Evolutionary conservation across 2,113 vertebrate genomes (phyloP).

Genomic region (Callorhinus ursinus): DNA sequence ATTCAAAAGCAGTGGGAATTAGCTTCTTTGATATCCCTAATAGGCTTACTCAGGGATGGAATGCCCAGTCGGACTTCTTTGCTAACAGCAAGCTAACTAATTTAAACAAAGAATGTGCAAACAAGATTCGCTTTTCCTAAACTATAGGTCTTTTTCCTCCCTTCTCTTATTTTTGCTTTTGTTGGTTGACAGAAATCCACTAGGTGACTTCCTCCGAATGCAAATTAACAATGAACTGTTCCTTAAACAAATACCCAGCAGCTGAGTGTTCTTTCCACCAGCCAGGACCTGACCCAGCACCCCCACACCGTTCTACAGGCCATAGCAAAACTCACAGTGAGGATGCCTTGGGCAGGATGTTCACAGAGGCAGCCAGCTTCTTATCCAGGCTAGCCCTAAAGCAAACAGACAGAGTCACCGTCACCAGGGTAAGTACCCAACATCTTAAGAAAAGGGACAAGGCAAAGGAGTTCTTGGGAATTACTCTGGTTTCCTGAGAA

Average conservation of each 20-base stretch:
- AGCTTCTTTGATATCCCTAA: neutral
- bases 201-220: neutral
- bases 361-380: slow-evolving; percentile 91
- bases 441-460: neutral
- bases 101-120: neutral
- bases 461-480: neutral
- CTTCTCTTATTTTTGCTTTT: slow-evolving; percentile 37
- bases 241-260: neutral
- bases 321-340: slow-evolving; percentile 89
- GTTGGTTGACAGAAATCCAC: neutral
- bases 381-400: slow-evolving; percentile 92
- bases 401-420: slow-evolving; percentile 48
- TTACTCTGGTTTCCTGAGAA: neutral
- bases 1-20: neutral
- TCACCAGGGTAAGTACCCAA: neutral
- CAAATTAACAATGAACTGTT: neutral
- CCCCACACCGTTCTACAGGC: neutral
- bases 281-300: neutral
- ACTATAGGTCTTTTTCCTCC: neutral
- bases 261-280: neutral
- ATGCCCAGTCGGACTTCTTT: neutral
- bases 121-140: neutral
- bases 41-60: neutral
- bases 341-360: slow-evolving; percentile 89
- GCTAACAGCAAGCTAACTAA: neutral